Percentiles rank a stretch among this genome's conserved stretches.
Conservation (phyloP, 2,797 vertebrate species). For the Eurystomus glaucurus region DNA sequence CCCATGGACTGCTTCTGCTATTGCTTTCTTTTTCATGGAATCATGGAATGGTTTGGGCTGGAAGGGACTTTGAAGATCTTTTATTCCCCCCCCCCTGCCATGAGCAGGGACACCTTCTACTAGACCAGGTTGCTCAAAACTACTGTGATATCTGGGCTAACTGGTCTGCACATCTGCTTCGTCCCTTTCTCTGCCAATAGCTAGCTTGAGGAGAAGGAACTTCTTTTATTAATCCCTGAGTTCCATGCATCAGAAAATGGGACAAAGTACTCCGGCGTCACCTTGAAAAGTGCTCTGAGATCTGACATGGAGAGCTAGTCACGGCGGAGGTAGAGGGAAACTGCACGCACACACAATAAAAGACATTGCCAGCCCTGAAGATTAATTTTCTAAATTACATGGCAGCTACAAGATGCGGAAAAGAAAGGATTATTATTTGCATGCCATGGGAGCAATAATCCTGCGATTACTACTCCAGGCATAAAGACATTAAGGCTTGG, state of each 20-base stretch:
- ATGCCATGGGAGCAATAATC: constrained; percentile 44
- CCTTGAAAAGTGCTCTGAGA: not conserved
- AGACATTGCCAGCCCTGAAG: not conserved
- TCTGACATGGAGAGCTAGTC: rapidly evolving
- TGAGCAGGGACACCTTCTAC: not conserved
- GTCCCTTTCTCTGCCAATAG: not conserved
- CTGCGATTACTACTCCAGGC: not conserved
- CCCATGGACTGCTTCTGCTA: not conserved
- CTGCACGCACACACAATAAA: not conserved
- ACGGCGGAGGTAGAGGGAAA: not conserved
- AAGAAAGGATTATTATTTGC: constrained; percentile 33
- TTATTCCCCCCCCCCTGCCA: not conserved
- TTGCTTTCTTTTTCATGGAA: not conserved
- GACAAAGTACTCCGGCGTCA: not conserved
- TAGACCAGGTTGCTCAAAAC: not conserved
- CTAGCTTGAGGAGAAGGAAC: not conserved
- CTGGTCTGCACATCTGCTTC: not conserved
- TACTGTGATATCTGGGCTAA: rapidly evolving
- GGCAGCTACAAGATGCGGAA: not conserved
- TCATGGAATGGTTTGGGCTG: not conserved
- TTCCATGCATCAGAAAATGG: not conserved
- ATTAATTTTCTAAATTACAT: constrained; percentile 50
- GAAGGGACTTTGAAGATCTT: not conserved
- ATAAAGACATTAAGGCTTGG: not conserved
- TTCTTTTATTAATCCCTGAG: not conserved